These are phyloP conservation scores for Saimiri boliviensis DNA, from an alignment of 2,113 vertebrate genomes.

Conservation along the genomic window DNA sequence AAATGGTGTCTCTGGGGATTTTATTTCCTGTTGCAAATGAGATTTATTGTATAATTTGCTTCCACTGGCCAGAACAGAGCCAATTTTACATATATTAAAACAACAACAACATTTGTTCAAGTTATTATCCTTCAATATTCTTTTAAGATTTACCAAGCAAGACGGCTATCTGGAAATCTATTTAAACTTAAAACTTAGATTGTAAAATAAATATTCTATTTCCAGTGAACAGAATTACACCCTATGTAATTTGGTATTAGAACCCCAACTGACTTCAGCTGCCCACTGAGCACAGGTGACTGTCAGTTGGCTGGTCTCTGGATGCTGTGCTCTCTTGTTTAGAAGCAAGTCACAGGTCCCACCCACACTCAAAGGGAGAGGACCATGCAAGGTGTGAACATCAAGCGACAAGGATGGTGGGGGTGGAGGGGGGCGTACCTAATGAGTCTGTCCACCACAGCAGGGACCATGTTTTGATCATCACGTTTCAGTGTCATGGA, in stretches of 20 bases:
- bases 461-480: background rate
- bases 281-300: background rate
- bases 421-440: background rate
- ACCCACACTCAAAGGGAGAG: background rate
- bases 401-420: background rate
- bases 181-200: background rate
- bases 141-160: conserved; percentile 38
- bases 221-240: background rate
- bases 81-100: background rate
- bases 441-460: background rate
- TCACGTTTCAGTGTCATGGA: background rate
- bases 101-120: background rate
- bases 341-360: background rate
- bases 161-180: background rate
- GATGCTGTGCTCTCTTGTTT: background rate
- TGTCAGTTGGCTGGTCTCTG: background rate
- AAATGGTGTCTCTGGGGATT: background rate
- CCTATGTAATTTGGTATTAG: background rate
- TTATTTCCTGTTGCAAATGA: conserved; percentile 1
- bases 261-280: background rate
- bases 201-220: background rate
- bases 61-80: background rate
- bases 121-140: background rate
- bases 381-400: background rate
- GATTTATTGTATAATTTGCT: conserved; percentile 39